Evolutionary conservation across 2,797 vertebrate species (phyloP).

Genomic region (Sebastes iracundus): DNA sequence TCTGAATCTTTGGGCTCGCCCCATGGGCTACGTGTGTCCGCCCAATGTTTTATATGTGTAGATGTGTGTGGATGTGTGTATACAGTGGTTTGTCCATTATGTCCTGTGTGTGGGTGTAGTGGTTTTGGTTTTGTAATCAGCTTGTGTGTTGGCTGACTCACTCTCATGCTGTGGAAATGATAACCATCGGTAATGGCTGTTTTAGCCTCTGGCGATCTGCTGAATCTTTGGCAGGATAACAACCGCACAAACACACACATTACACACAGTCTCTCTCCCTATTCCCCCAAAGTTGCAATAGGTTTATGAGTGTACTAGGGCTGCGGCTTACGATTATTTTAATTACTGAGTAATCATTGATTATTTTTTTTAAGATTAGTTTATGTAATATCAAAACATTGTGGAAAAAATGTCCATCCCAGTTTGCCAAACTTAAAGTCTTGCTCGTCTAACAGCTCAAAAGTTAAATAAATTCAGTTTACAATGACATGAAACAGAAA

Average conservation of each 20-base stretch:
- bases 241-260: background rate
- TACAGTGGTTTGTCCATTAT: slow-evolving; percentile 15
- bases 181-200: slow-evolving; percentile 67
- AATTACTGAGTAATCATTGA: background rate
- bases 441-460: background rate
- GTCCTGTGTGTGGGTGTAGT: slow-evolving; percentile 18
- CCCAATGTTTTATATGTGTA: background rate
- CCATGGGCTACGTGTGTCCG: slow-evolving; percentile 11
- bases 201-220: slow-evolving; percentile 59
- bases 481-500: background rate
- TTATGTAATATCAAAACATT: background rate
- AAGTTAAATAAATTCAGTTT: background rate
- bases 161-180: slow-evolving; percentile 55
- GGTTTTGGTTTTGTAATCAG: slow-evolving; percentile 72
- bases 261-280: background rate
- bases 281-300: background rate
- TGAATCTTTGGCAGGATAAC: slow-evolving; percentile 51
- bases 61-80: background rate
- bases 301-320: background rate
- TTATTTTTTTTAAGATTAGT: background rate
- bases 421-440: background rate
- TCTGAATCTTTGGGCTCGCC: slow-evolving; percentile 45
- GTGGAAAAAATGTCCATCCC: background rate
- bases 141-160: slow-evolving; percentile 66
- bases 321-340: background rate